Evolutionary conservation across 2,797 vertebrate species (phyloP), one percentile per base, ranked within the genome.

Genomic region (Petrocephalus schoutedeni): DNA sequence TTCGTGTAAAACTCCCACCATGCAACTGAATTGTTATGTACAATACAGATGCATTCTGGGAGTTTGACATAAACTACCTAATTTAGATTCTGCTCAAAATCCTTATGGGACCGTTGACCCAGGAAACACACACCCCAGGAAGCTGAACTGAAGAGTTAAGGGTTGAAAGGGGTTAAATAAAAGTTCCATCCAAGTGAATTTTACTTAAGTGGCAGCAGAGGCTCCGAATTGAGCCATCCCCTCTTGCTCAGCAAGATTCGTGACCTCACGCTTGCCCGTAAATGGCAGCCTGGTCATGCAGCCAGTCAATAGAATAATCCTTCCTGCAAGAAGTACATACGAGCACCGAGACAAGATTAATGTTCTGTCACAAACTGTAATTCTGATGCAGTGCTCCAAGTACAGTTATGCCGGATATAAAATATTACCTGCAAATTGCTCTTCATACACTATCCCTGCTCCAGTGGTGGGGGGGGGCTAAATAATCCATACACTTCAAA

Each of bases 401-500:
- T 61, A 64, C 57, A 88, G 57, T 61, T 61, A 88, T 88, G 87
- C 36, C 83, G 77, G 49, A 88, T 45, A 85, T 71, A 85, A 88
- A 85, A 84, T 84, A 85, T 85, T 19, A 58, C 87, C 82, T 83
- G 23, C 80, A 64, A 88, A 88, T 85, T 88, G 87, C 82, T 88
- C 87, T 85, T 85, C 32, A 88, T 67, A 23, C 82, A 56, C 77
- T 85, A 32, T 71, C 57, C 51, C 8, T 57, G 77, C 87, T 90
- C 88, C 89, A 89, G 80, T 61, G 88, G 89, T 85, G 88, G n/a
- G 16, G 89, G 86, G 88, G n/a, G 16, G 36, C 67, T 86, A 57
- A 94, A 95, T 95, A 93, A 95, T 89, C 91, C 90, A 90, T 87
- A 94, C 92, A 94, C 94, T 94, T 95, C 93, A 95, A 95, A 96